Evolutionary conservation across 2,888 invertebrate genomes (phyloP), one percentile per base, ranked within the genome.

Genomic region (Germaria angustata): DNA sequence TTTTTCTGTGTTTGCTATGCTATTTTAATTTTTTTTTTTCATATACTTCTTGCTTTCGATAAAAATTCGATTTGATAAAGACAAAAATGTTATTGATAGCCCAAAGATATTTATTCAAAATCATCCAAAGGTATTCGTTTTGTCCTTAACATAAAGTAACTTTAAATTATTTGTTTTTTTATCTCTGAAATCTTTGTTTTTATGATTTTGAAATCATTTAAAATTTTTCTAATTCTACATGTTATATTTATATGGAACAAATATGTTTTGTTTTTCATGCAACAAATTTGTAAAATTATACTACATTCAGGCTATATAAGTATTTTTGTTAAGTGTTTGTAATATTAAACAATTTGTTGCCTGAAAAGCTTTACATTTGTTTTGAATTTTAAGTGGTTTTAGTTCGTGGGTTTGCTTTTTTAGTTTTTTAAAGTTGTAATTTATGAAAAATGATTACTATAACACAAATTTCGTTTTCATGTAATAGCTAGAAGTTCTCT

Each of bases 301-400:
- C 24, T 53, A 53, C 17, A 44, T 69, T 46, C 36, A 53, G n/a
- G 13, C 32, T 13, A 17, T 55, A 3, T 44, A 9, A 28, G n/a
- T 9, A 41, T 20, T 15, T 36, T 39, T 39, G 39, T 11, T 24
- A 11, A 41, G n/a, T 61, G 24, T 59, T n/a, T 66, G 34, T 59
- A 57, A 41, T 68, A 68, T 44, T 24, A 66, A 73, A 66, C 66
- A 80, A 80, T 73, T 73, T 80, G 79, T 72, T 80, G 66, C 79
- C 36, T 72, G 72, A 15, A 59, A 13, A 6, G 11, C 13, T 57
- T 32, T 8, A 20, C 41, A 59, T 34, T 49, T 59, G 46, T 39
- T 36, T 32, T 32, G 44, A 44, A 9, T 15, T 57, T 20, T 7
- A 46, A 46, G 2, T 24, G 0, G 15, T 36, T 24, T 53, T 2